Percentiles rank a stretch among this genome's conserved stretches.
These are phyloP conservation scores for Frieseomelitta varia DNA, from an alignment of 1,140 invertebrate genomes.

Conservation along the genomic window DNA sequence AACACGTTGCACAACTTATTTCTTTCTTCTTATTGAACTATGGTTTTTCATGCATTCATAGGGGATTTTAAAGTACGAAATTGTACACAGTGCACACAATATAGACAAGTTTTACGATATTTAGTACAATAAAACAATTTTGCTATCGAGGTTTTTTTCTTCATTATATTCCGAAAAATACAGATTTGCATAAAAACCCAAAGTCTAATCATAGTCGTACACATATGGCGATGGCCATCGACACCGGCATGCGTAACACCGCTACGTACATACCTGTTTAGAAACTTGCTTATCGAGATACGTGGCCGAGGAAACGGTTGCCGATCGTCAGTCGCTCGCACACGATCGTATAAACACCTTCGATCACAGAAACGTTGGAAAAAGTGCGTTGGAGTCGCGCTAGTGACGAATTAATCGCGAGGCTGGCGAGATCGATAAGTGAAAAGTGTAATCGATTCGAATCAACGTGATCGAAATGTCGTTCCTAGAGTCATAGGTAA, in stretches of 20 bases:
- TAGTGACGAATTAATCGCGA: not conserved
- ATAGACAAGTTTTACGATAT: no score
- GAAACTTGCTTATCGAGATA: slow-evolving; percentile 24
- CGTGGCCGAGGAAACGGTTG: not conserved
- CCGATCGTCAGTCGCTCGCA: slow-evolving; percentile 1
- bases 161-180: no score
- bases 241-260: no score
- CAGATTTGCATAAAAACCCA: no score
- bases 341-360: not conserved
- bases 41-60: no score
- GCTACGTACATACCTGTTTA: not conserved
- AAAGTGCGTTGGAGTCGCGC: not conserved
- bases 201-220: no score
- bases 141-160: no score
- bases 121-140: no score
- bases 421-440: not conserved
- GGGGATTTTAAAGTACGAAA: no score
- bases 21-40: not conserved
- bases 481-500: not conserved
- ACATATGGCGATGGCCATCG: not conserved
- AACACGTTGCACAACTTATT: not conserved
- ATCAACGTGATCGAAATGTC: not conserved
- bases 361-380: not conserved
- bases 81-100: no score
- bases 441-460: not conserved